Evolutionary conservation across 2,888 invertebrate genomes (phyloP), one percentile per base, ranked within the genome.

Genomic region (Polia nebulosa): DNA sequence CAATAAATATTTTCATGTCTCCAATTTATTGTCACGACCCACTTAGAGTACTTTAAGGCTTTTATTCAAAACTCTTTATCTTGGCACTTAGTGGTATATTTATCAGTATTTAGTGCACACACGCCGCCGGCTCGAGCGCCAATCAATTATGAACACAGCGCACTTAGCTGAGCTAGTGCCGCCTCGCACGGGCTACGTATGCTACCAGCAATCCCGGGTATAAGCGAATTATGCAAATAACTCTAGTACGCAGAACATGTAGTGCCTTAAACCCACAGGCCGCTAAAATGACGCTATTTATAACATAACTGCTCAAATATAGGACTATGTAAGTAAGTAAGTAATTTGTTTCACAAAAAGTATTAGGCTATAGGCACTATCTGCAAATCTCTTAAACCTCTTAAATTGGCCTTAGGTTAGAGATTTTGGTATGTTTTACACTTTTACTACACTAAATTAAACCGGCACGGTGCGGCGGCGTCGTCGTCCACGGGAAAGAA

Each of bases 81-180:
- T 5, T 22, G 2, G 0, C 25, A 55, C 55, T 70, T 20, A 55
- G 53, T 13, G 11, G 13, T 11, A 22, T 32, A 70, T 34, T n/a
- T n/a, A 49, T 27, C 13, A 41, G 27, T 27, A 25, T n/a, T 45
- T 47, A 64, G 22, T 39, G 5, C 45, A 41, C 22, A 27, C 17
- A 15, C 22, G 64, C 39, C 20, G 20, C 39, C 27, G 39, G 39
- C n/a, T 17, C 20, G n/a, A 49, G 34, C 29, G 17, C 20, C n/a
- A n/a, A 55, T 71, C 70, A 29, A 74, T 55, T 55, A 74, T 49
- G 29, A 32, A n/a, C n/a, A 17, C 17, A 36, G 49, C 27, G 39
- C 47, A 17, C 55, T 47, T 64, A 45, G 22, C 47, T 27, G 6
- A 34, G 29, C 27, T 41, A 22, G 63, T 32, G 27, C 34, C 9